These are phyloP conservation scores for Tetramorium simillimum DNA, from an alignment of 1,140 invertebrate species.

Conservation along the genomic window DNA sequence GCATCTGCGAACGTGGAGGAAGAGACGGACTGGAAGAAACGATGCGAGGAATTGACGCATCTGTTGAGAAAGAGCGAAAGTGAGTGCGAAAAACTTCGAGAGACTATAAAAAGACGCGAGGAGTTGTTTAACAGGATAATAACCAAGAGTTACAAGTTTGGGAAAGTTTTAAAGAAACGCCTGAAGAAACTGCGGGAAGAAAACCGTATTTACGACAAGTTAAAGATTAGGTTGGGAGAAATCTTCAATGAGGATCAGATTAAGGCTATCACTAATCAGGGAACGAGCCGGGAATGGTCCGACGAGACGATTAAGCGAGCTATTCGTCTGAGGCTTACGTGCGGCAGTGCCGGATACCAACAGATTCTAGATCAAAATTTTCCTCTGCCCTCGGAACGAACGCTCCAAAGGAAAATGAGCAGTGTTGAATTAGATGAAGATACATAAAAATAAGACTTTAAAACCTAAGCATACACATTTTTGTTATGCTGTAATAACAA, in stretches of 20 bases:
- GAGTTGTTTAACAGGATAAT: slow-evolving; percentile 15
- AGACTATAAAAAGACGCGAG: neutral
- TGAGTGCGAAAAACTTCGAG: neutral
- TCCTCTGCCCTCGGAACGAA: neutral
- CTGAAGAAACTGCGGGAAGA: neutral
- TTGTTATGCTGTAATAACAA: neutral
- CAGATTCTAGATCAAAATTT: neutral
- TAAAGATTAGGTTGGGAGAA: neutral
- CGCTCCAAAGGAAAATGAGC: neutral
- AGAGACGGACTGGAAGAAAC: slow-evolving; percentile 1
- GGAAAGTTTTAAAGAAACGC: neutral
- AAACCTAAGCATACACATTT: neutral
- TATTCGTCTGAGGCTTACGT: neutral
- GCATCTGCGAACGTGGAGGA: neutral
- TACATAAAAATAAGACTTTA: neutral
- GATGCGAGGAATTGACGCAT: neutral
- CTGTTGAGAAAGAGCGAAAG: neutral
- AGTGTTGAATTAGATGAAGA: neutral
- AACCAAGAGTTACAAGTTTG: neutral
- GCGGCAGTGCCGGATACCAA: neutral
- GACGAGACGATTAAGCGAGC: neutral
- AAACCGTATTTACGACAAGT: neutral
- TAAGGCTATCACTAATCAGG: neutral
- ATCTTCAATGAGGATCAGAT: slow-evolving; percentile 16
- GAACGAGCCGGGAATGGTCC: neutral